Evolutionary conservation across 1,140 invertebrate species (phyloP), one percentile per base, ranked within the genome.

Genomic region (Drosophila bocki): DNA sequence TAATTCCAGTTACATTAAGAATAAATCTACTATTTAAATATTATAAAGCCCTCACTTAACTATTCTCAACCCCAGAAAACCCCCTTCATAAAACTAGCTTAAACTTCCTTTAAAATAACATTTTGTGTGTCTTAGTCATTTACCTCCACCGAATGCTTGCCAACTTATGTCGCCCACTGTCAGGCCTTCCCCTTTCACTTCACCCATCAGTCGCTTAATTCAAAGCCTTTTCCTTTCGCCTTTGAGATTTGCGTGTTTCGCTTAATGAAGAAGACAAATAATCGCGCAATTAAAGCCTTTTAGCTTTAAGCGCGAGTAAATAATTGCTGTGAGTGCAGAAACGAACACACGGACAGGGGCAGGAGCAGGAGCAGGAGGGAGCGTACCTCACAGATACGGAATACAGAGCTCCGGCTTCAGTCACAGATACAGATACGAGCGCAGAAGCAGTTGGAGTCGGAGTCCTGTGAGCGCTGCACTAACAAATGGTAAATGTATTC

Each of bases 261-360:
- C 82, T 82, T 90, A 85, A 91, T 90, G 79, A 91, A 91, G 88
- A 91, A 91, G 88, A 91, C 88, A 91, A 91, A 91, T 91, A 91
- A 91, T 91, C 88, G 88, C 76, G 84, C 88, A 91, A 91, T 91
- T 91, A 91, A 91, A 91, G 88, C 88, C 88, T 91, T 91, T 91
- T 91, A 91, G 88, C 88, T 87, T 88, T 90, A 91, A 91, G 88
- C 84, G 82, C 88, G 78, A 76, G 84, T 91, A 91, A 91, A 91
- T 91, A 91, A 91, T 91, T 91, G 88, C 87, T 91, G 80, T 79
- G 88, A 91, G 87, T 91, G 86, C 85, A 91, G 75, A 90, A 75
- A 59, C 78, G 59, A 69, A 70, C 51, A 80, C 83, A 79, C 58
- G 62, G 58, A 68, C 19, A 42, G 22, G 54, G 19, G 42, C 44